phyloP scores from a whole-genome alignment of 2,113 vertebrate genomes.

The Uria aalge region DNA sequence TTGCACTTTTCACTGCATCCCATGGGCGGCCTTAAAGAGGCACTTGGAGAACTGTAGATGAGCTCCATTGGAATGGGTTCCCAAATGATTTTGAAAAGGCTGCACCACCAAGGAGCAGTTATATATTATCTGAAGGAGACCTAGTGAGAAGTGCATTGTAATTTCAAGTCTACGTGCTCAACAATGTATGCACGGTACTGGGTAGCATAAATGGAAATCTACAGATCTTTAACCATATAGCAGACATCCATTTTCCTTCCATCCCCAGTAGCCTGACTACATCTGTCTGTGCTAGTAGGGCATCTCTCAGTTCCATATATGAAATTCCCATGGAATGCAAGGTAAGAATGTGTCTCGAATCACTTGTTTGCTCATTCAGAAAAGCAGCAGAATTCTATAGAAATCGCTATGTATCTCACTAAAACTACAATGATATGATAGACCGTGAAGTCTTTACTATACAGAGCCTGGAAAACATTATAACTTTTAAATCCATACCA shows the following conservation, averaged over 20 bases:
- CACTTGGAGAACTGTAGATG: background rate
- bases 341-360: background rate
- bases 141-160: background rate
- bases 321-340: background rate
- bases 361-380: fast-evolving
- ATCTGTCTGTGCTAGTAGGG: background rate
- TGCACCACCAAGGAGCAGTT: background rate
- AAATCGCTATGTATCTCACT: background rate
- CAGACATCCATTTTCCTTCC: background rate
- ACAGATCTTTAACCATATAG: background rate
- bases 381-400: background rate
- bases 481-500: background rate
- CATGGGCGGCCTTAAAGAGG: background rate
- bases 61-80: background rate
- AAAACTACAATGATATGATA: background rate
- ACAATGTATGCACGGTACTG: background rate
- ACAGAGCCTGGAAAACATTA: background rate
- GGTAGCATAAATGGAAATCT: background rate
- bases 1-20: background rate
- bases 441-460: background rate
- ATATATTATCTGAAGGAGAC: background rate
- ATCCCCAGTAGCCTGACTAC: background rate
- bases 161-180: background rate
- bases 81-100: background rate
- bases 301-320: background rate